Percentiles rank a stretch among this genome's conserved stretches.
phyloP scores from a whole-genome alignment of 1,140 invertebrate genomes.

The Neodiprion fabricii region DNA sequence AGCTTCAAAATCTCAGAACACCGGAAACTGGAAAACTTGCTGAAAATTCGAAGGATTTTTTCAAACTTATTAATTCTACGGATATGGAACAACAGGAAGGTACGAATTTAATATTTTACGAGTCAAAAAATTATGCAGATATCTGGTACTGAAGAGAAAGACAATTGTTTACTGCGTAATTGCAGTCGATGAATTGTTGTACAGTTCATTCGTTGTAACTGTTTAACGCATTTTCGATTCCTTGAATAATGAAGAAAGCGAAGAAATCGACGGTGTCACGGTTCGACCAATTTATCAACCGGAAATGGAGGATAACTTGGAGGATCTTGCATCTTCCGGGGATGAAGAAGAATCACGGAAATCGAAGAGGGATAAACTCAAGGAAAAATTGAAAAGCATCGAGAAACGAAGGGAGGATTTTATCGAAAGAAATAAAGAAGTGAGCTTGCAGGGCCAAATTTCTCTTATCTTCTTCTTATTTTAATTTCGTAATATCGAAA shows the following conservation, averaged over 20 bases:
- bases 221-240: too few species aligned
- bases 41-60: slow-evolving; percentile 32
- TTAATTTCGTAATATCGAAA: background rate
- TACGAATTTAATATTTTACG: too few species aligned
- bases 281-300: too few species aligned
- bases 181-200: background rate
- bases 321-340: too few species aligned
- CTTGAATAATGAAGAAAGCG: too few species aligned
- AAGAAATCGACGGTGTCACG: too few species aligned
- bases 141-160: too few species aligned
- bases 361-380: background rate
- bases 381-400: background rate
- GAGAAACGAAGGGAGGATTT: background rate
- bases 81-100: background rate
- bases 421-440: slow-evolving; percentile 8
- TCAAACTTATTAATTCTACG: slow-evolving; percentile 26
- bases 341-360: background rate
- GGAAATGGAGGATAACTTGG: too few species aligned
- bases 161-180: background rate
- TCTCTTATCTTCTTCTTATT: background rate
- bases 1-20: slow-evolving; percentile 24
- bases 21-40: slow-evolving; percentile 24
- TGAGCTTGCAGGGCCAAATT: background rate
- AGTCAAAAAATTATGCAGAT: too few species aligned
- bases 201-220: background rate